A percentile compares a stretch with the other conserved stretches of the same genome.
These are phyloP conservation scores for Fukomys damarensis DNA, from an alignment of 2,113 vertebrate species.

Conservation along the genomic window DNA sequence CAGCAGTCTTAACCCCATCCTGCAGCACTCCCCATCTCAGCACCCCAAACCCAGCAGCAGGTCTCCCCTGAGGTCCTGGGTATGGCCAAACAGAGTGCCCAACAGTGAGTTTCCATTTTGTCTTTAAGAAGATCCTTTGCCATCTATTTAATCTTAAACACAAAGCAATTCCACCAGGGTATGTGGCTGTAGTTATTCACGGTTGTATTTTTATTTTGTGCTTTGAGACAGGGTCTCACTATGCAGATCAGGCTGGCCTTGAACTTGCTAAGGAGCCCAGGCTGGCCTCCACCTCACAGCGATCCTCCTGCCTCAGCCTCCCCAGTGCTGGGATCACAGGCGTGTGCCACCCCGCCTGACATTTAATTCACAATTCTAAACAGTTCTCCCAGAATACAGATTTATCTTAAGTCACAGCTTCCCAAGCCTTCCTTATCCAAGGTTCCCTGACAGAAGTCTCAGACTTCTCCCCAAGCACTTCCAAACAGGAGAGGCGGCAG, in stretches of 20 bases:
- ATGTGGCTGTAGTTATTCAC: not conserved
- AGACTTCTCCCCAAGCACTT: not conserved
- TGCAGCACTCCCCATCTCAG: too few relatives aligned
- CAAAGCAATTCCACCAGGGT: not conserved
- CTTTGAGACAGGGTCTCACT: not conserved
- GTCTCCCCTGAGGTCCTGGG: not conserved
- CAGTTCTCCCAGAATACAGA: not conserved
- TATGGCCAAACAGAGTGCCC: fast-evolving
- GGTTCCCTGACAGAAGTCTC: too few relatives aligned
- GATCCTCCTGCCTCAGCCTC: not conserved
- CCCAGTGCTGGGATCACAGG: not conserved
- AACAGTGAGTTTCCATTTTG: not conserved
- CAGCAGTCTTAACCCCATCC: not conserved
- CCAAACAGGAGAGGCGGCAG: not conserved
- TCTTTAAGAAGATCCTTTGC: not conserved
- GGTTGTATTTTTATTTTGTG: not conserved
- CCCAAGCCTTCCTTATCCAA: fast-evolving
- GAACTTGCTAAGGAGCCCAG: not conserved
- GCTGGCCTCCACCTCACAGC: not conserved
- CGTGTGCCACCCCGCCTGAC: not conserved
- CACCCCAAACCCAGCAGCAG: not conserved
- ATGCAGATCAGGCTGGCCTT: not conserved
- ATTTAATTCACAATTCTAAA: not conserved
- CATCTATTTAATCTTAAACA: not conserved
- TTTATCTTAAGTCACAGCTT: not conserved